phyloP scores from a whole-genome alignment of 2,888 invertebrate species.

The Leuctra nigra region DNA sequence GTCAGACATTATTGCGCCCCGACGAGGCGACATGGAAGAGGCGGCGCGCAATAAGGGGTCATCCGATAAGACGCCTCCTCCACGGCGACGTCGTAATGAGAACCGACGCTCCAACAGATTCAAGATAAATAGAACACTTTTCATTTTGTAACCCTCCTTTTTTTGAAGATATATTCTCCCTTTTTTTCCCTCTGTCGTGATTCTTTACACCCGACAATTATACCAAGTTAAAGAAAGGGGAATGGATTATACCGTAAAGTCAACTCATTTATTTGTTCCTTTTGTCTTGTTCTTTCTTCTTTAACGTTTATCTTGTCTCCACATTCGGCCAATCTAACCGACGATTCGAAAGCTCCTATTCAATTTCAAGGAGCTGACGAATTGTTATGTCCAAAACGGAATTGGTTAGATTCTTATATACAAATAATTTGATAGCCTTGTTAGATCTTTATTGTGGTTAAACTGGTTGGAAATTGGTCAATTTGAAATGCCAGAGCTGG shows the following conservation, averaged over 20 bases:
- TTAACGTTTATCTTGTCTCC: conserved; percentile 1
- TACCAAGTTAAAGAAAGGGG: neutral
- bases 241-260: neutral
- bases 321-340: neutral
- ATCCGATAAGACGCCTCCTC: conserved; percentile 15
- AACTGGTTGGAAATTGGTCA: conserved; percentile 10
- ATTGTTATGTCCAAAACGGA: conserved; percentile 16
- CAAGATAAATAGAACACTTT: neutral
- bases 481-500: neutral
- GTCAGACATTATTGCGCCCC: conserved; percentile 11
- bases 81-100: neutral
- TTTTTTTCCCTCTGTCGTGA: neutral
- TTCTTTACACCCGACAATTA: neutral
- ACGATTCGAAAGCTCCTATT: conserved; percentile 3
- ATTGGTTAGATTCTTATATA: conserved; percentile 19
- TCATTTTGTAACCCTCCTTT: neutral
- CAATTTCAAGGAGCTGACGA: conserved; percentile 2
- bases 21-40: conserved; percentile 21
- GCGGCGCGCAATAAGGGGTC: conserved; percentile 22
- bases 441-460: conserved; percentile 10
- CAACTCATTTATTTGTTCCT: too few relatives aligned
- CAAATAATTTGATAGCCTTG: conserved; percentile 6
- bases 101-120: neutral
- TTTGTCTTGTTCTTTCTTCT: neutral
- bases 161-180: neutral